A percentile compares a stretch with the other conserved stretches of the same genome.
phyloP scores from a whole-genome alignment of 2,113 vertebrate species.

The Tupaia chinensis region DNA sequence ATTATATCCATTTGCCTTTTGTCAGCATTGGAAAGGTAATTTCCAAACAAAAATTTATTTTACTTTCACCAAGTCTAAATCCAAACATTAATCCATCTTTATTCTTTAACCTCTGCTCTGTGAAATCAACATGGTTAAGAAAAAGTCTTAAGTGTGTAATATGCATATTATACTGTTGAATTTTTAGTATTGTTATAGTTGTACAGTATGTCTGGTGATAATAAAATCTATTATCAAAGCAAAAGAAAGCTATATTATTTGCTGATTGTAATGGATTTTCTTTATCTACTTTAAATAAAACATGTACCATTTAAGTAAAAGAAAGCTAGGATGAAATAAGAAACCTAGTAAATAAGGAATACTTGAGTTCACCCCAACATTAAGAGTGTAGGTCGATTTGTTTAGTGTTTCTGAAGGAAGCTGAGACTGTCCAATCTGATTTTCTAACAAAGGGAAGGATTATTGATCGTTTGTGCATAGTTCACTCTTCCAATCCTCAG shows the following conservation, averaged over 20 bases:
- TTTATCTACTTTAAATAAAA: conserved; percentile 34
- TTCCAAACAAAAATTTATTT: conserved; percentile 79
- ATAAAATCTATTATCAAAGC: conserved; percentile 23
- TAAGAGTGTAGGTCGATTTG: conserved; percentile 20
- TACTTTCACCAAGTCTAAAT: conserved; percentile 70
- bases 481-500: conserved; percentile 41
- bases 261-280: conserved; percentile 5
- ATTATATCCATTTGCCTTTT: conserved; percentile 75
- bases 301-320: conserved; percentile 33
- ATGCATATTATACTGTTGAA: conserved; percentile 18
- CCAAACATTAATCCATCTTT: conserved; percentile 47
- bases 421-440: conserved; percentile 47
- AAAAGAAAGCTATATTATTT: conserved; percentile 46
- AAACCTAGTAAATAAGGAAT: conserved; percentile 53
- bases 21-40: conserved; percentile 66
- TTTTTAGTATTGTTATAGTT: conserved; percentile 23
- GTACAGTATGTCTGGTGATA: conserved; percentile 20
- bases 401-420: conserved; percentile 57
- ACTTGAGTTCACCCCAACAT: conserved; percentile 21
- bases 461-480: conserved; percentile 41
- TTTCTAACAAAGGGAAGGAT: conserved; percentile 52
- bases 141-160: conserved; percentile 35
- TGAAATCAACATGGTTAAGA: conserved; percentile 32
- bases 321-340: conserved; percentile 16
- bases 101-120: conserved; percentile 48